Evolutionary conservation across 2,888 invertebrate species (phyloP), one percentile per base, ranked within the genome.

Genomic region (Eristalinus sepulchralis): DNA sequence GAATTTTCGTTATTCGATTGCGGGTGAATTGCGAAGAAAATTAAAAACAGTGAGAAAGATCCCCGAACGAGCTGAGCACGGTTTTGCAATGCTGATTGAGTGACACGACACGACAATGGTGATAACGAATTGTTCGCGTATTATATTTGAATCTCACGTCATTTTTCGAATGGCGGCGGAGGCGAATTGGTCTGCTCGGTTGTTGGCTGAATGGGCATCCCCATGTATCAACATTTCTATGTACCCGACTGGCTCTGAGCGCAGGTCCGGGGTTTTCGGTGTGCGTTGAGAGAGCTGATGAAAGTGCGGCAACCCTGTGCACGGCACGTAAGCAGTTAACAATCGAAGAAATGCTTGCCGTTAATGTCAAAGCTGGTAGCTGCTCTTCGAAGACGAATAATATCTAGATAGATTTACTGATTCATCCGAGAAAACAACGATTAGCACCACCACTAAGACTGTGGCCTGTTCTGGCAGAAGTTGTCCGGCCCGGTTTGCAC

Each of bases 311-410:
- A 81, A 72, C 81, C 34, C 80, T 72, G 13, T 20, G 17, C 67
- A 72, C 79, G 75, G 81, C 76, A 84, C 85, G 81, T 85, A 85
- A 73, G 68, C 81, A 81, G 33, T 3, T 39, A 60, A 39, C 63
- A 77, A 20, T 60, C 22, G 33, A 67, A 68, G 78, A 78, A 70
- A 8, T 22, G 9, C 11, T 13, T 24, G 53, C 20, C 9, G 20
- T 77, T 60, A 20, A 5, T n/a, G 13, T 17, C n/a, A 22, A 36
- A 71, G 36, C 27, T 13, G 63, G 63, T 17, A 55, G 13, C 10
- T 53, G 20, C 17, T 55, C 53, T 11, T 33, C 11, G 0, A 47
- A 17, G 59, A 53, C 33, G 63, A 64, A 70, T 34, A 39, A 39
- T 64, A 64, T 64, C 20, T 36, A 62, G 20, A 68, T 64, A 78